Base-by-base conservation (phyloP, 2,797 vertebrate species). In the Scleropages formosus region DNA sequence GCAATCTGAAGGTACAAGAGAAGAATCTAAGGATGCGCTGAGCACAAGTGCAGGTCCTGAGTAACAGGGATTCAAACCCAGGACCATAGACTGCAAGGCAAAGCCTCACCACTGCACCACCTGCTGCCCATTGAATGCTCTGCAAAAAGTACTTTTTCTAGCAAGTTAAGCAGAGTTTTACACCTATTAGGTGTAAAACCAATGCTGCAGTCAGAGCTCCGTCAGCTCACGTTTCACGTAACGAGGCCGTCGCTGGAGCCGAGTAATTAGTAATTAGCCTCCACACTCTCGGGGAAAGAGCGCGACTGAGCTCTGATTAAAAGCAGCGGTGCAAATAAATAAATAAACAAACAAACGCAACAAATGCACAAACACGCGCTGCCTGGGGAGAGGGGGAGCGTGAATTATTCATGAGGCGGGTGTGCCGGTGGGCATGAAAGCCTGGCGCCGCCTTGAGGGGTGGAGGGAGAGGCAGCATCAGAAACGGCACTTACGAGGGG, bases 371-470 rank as follows among this genome's bases (percentile, higher is more conserved):
- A 26, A 44, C 4, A 39, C 44, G 9, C 62, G 27, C 24, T 47
- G 44, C 39, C 46, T 60, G 31, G 68, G 24, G 67, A 72, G 67
- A 72, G 44, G 53, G 16, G 46, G 13, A 51, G 58, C 46, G 18
- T 76, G 26, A 61, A 76, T 72, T 49, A 72, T 71, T 62, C 59
- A 76, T 71, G 68, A 63, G 58, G 67, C 15, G 12, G 68, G 68
- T 53, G 68, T 61, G 59, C 16, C 0, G 20, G 59, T 61, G 16
- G 20, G 59, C 53, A 16, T 20, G 59, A 22, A 22, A n/a, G 59
- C 12, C 0, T 11, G 8, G n/a, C 11, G 8, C 24, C 4, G 3
- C 18, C 44, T 39, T 63, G 67, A 49, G 58, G 39, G 62, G 47
- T 27, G 66, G 67, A 1, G 51, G 56, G 31, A 62, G 31, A 47